Percentiles rank a stretch among this genome's conserved stretches.
phyloP scores from a whole-genome alignment of 1,140 invertebrate genomes.

The Acromyrmex charruanus region DNA sequence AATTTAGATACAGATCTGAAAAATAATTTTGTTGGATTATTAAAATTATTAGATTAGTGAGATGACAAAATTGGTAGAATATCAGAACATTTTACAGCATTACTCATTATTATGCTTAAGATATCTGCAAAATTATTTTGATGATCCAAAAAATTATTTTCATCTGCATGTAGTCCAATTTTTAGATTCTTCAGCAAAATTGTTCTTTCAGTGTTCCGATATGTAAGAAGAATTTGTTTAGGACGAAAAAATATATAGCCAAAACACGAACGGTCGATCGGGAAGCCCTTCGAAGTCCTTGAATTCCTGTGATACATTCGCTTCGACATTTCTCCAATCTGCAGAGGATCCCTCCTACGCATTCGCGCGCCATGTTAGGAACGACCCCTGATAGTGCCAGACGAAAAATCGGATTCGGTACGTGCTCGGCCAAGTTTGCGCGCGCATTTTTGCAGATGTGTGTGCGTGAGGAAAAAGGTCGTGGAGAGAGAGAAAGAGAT shows the following conservation, averaged over 20 bases:
- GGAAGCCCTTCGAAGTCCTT: conserved; percentile 7
- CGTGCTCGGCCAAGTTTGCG: conserved; percentile 68
- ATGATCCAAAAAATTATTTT: no score
- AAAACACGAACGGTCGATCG: conserved; percentile 5
- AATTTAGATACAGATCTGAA: not conserved
- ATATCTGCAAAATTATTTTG: no score
- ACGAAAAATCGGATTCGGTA: conserved; percentile 62
- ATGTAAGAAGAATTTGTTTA: not conserved
- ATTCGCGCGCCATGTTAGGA: conserved; percentile 50
- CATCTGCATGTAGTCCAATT: no score
- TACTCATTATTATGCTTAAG: no score
- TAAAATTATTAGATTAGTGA: no score
- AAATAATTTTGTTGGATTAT: no score
- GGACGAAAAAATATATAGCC: conserved; percentile 15
- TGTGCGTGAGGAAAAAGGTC: conserved; percentile 5
- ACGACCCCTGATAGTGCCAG: conserved; percentile 5
- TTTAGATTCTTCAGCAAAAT: no score
- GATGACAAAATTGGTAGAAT: no score
- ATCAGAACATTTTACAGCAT: no score
- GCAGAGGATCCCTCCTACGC: conserved; percentile 22
- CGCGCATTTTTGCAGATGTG: conserved; percentile 64
- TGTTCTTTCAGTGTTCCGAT: not conserved
- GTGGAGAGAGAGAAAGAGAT: not conserved
- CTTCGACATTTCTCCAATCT: conserved; percentile 54
- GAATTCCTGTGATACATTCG: conserved; percentile 62